A percentile compares a stretch with the other conserved stretches of the same genome.
Conservation (phyloP, 2,888 invertebrate species). For the Mycalesis mineus region DNA sequence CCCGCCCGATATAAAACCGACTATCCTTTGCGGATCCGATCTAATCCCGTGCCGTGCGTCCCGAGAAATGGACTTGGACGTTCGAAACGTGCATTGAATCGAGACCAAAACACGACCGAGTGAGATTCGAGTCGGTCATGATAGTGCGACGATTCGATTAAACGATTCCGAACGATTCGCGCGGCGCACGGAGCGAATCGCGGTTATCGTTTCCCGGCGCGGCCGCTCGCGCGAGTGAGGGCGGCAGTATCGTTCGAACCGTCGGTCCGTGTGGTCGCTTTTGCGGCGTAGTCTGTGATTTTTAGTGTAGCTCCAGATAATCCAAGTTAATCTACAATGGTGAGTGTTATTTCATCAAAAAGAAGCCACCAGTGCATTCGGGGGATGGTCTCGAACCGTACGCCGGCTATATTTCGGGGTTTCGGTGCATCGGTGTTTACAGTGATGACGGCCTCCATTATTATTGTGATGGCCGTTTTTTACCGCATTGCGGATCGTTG, state of each 20-base stretch:
- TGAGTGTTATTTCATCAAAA: constrained; percentile 73
- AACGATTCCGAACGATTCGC: constrained; percentile 70
- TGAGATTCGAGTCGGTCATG: constrained; percentile 62
- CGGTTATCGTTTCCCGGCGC: constrained; percentile 70
- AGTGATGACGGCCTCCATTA: constrained; percentile 77
- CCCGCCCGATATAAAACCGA: constrained; percentile 83
- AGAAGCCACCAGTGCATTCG: constrained; percentile 61
- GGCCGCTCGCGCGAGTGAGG: constrained; percentile 75
- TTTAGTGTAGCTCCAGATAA: constrained; percentile 79
- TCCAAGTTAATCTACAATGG: constrained; percentile 80
- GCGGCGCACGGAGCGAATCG: constrained; percentile 66
- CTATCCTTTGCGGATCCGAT: constrained; percentile 80
- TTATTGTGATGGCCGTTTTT: constrained; percentile 77
- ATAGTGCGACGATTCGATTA: constrained; percentile 67
- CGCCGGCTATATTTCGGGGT: constrained; percentile 65
- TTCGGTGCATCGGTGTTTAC: constrained; percentile 73
- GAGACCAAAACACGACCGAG: constrained; percentile 47
- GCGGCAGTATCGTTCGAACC: constrained; percentile 79
- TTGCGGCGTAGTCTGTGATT: constrained; percentile 78
- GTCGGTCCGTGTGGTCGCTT: constrained; percentile 77
- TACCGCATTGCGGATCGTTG: constrained; percentile 75
- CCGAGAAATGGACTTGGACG: constrained; percentile 75
- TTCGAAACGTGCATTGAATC: constrained; percentile 47
- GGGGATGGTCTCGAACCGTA: constrained; percentile 46
- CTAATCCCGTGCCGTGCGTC: constrained; percentile 77